Conservation (phyloP, 1,140 invertebrate genomes). For the Drosophila persimilis region DNA sequence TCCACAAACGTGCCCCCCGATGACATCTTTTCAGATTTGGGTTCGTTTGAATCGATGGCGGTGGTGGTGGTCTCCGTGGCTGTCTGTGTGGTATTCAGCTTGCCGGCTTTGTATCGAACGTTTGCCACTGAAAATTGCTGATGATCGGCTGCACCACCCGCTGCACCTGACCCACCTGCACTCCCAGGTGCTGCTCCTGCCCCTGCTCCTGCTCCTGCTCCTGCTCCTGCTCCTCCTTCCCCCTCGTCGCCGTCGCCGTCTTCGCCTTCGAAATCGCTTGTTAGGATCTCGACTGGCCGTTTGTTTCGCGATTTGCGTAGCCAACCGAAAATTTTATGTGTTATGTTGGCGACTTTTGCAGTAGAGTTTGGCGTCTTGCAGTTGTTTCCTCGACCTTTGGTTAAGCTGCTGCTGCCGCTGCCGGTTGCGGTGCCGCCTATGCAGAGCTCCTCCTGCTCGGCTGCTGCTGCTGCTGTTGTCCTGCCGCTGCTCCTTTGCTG, state of each 20-base stretch:
- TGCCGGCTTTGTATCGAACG: constrained; percentile 74
- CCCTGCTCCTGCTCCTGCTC: not conserved
- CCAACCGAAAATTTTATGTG: constrained; percentile 81
- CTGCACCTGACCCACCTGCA: constrained; percentile 19
- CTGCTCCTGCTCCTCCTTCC: constrained; percentile 15
- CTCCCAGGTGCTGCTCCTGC: too few relatives aligned
- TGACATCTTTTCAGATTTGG: constrained; percentile 87
- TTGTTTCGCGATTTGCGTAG: constrained; percentile 75
- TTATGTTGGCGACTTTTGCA: constrained; percentile 80
- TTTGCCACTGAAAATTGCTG: constrained; percentile 64
- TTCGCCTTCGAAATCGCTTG: constrained; percentile 76
- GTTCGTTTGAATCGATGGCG: constrained; percentile 79
- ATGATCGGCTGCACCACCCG: constrained; percentile 29
- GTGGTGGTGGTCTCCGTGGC: constrained; percentile 74
- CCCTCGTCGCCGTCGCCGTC: constrained; percentile 67
- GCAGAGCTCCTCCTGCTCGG: constrained; percentile 27
- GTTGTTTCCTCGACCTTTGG: constrained; percentile 48
- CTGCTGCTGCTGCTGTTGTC: constrained; percentile 12
- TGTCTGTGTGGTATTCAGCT: constrained; percentile 80
- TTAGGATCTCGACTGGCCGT: constrained; percentile 73
- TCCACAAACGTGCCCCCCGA: constrained; percentile 94
- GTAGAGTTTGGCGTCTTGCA: constrained; percentile 78
- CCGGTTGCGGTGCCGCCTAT: constrained; percentile 8
- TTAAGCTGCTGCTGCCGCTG: constrained; percentile 17
- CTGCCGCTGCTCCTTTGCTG: constrained; percentile 25